Evolutionary conservation across 2,797 vertebrate species (phyloP).

Genomic region (Xiphorhynchus erythropygius): DNA sequence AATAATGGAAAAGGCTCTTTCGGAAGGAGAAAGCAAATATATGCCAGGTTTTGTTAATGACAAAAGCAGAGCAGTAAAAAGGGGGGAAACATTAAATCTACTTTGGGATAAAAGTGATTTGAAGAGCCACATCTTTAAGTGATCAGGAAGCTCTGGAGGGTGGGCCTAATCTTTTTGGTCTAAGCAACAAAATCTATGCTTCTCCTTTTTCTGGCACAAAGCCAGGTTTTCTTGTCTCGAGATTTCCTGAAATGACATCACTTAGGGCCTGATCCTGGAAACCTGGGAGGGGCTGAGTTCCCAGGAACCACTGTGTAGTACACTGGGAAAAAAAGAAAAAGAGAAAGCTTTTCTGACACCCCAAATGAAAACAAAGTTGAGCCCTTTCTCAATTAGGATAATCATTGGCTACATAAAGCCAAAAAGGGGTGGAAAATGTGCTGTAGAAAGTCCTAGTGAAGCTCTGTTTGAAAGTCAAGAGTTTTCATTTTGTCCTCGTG

Average conservation of each 20-base stretch:
- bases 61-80: neutral
- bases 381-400: neutral
- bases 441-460: neutral
- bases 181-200: neutral
- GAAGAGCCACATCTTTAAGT: conserved; percentile 34
- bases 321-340: neutral
- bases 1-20: neutral
- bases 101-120: neutral
- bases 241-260: neutral
- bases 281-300: neutral
- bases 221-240: neutral
- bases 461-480: neutral
- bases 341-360: neutral
- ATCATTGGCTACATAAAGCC: neutral
- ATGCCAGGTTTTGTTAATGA: neutral
- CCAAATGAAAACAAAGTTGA: neutral
- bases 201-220: conserved; percentile 16
- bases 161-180: neutral
- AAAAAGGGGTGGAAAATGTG: neutral
- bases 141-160: conserved; percentile 10
- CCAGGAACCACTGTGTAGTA: neutral
- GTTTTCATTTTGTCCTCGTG: neutral
- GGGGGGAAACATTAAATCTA: neutral
- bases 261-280: neutral
- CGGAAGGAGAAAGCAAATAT: neutral